These are phyloP conservation scores for Drosophila littoralis DNA, from an alignment of 1,140 invertebrate species.

Conservation along the genomic window DNA sequence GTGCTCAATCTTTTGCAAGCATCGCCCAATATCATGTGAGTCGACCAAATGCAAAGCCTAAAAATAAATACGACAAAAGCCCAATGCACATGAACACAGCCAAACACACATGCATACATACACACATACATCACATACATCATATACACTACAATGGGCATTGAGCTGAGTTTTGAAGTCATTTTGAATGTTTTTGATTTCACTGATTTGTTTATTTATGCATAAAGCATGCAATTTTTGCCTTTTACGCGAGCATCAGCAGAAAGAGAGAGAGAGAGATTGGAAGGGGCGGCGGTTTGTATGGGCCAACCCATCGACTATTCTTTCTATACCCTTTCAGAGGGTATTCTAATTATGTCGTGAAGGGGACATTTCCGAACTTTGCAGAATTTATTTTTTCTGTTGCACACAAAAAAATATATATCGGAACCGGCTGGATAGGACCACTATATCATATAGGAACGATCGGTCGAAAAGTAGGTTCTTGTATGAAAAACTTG, in stretches of 20 bases:
- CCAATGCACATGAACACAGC: constrained; percentile 4
- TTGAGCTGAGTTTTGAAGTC: constrained; percentile 76
- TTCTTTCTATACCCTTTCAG: background rate
- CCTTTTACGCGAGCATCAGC: constrained; percentile 71
- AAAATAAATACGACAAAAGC: constrained; percentile 42
- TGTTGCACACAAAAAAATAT: too few species aligned
- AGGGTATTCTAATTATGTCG: too few species aligned
- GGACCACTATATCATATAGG: too few species aligned
- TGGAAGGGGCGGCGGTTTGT: background rate
- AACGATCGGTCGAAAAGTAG: too few species aligned
- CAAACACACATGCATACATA: constrained; percentile 21
- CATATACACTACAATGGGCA: constrained; percentile 55
- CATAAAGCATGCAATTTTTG: constrained; percentile 81
- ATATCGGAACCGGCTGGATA: too few species aligned
- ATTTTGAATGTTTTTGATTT: constrained; percentile 81
- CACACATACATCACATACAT: constrained; percentile 13
- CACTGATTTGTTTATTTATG: constrained; percentile 83
- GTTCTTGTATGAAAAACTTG: too few species aligned
- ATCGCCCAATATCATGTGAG: constrained; percentile 22
- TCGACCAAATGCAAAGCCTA: constrained; percentile 14
- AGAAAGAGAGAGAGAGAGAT: constrained; percentile 18
- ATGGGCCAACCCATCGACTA: background rate
- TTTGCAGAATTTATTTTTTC: too few species aligned
- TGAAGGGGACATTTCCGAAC: too few species aligned
- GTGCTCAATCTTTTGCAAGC: constrained; percentile 22